Evolutionary conservation across 2,113 vertebrate species (phyloP).

Genomic region (Erinaceus europaeus): DNA sequence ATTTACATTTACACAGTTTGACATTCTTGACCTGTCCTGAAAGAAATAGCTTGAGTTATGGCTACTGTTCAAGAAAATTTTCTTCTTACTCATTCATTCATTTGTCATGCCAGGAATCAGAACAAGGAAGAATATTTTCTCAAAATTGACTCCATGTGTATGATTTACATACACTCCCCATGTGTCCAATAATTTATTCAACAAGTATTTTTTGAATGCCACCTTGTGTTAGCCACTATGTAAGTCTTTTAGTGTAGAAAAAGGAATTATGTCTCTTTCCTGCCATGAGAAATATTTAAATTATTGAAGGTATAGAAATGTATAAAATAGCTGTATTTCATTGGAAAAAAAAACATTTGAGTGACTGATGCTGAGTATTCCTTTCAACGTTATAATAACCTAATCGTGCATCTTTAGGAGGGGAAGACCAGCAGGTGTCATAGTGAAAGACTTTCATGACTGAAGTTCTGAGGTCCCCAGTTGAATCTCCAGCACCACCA

Average conservation of each 20-base stretch:
- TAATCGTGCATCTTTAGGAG: neutral
- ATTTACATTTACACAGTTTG: neutral
- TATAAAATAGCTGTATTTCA: neutral
- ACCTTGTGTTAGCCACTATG: neutral
- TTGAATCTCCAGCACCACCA: no score
- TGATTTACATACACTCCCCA: neutral
- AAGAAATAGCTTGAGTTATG: neutral
- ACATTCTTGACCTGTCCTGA: neutral
- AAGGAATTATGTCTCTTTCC: neutral
- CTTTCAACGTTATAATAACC: neutral
- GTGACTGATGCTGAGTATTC: neutral
- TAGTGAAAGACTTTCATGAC: no score
- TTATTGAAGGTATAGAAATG: neutral
- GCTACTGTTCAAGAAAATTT: neutral
- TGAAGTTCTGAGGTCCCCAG: no score
- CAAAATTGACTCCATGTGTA: neutral
- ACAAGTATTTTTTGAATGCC: neutral
- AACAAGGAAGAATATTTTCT: neutral
- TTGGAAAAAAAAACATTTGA: neutral
- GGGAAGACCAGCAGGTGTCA: no score
- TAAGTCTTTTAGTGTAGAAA: neutral
- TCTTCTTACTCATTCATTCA: neutral
- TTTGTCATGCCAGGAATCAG: neutral
- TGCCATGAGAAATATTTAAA: neutral
- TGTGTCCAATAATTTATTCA: neutral